phyloP scores from a whole-genome alignment of 2,113 vertebrate species.

The Rhinopomastus cyanomelas region DNA sequence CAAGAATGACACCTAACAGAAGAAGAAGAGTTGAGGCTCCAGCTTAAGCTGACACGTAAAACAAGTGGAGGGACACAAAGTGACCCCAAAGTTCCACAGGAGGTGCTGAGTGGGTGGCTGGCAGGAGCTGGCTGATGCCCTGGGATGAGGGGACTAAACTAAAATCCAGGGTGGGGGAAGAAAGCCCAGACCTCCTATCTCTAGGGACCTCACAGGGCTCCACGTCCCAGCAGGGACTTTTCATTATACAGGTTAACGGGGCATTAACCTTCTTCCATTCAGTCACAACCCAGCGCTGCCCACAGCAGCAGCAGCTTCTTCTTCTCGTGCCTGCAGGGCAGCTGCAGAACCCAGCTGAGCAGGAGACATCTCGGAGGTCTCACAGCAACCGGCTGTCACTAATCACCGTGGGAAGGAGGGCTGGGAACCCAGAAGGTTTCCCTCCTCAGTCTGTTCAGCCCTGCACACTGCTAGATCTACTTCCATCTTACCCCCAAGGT shows the following conservation, averaged over 20 bases:
- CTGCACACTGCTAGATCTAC: accelerated
- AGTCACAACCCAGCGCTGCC: not conserved
- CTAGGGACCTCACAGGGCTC: not conserved
- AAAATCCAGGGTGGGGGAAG: no score
- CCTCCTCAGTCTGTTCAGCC: accelerated
- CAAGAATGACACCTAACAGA: accelerated
- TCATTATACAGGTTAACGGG: not conserved
- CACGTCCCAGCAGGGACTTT: not conserved
- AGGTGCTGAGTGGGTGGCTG: accelerated
- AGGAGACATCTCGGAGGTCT: no score
- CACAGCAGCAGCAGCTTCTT: not conserved
- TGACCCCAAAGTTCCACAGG: not conserved
- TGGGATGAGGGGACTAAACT: not conserved
- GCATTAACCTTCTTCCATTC: not conserved
- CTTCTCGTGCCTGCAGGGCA: no score
- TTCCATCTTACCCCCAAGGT: not conserved
- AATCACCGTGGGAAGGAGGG: not conserved
- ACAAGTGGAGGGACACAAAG: accelerated
- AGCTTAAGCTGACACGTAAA: not conserved
- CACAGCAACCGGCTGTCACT: not conserved
- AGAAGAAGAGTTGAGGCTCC: not conserved
- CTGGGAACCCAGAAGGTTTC: accelerated
- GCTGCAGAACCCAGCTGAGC: no score
- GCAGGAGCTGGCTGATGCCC: no score
- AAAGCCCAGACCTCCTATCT: not conserved